phyloP scores from a whole-genome alignment of 2,888 invertebrate genomes.

The Sisyra terminalis region DNA sequence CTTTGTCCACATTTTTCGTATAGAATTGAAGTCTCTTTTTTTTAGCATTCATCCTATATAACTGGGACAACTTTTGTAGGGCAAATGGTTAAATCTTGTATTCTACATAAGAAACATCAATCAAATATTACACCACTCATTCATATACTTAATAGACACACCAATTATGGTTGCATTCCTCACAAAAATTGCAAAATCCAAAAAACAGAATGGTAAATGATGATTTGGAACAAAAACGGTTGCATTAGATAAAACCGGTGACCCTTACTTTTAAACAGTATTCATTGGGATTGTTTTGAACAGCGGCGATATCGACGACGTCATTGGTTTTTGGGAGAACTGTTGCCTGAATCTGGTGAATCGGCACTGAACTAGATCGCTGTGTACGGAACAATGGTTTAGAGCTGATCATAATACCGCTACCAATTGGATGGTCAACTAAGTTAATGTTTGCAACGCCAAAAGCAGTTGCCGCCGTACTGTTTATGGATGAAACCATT shows the following conservation, averaged over 20 bases:
- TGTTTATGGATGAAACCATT: conserved; percentile 2
- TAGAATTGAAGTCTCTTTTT: no score
- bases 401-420: conserved; percentile 18
- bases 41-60: no score
- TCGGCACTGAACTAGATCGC: conserved; percentile 45
- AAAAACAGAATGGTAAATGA: no score
- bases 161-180: not conserved
- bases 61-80: no score
- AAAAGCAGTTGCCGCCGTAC: not conserved
- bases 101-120: no score
- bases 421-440: not conserved
- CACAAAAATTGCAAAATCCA: not conserved
- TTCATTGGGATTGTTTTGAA: not conserved
- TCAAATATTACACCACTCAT: no score
- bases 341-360: conserved; percentile 20
- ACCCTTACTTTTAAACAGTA: conserved; percentile 4
- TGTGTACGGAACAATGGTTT: conserved; percentile 40
- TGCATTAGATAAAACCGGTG: no score
- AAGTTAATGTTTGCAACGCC: conserved; percentile 2
- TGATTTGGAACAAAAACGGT: no score
- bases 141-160: no score
- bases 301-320: not conserved
- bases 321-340: not conserved
- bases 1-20: no score
- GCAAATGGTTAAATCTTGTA: no score